Percentiles rank a stretch among this genome's conserved stretches.
Conservation (phyloP, 1,140 invertebrate genomes). For the Heliconius melpomene region DNA sequence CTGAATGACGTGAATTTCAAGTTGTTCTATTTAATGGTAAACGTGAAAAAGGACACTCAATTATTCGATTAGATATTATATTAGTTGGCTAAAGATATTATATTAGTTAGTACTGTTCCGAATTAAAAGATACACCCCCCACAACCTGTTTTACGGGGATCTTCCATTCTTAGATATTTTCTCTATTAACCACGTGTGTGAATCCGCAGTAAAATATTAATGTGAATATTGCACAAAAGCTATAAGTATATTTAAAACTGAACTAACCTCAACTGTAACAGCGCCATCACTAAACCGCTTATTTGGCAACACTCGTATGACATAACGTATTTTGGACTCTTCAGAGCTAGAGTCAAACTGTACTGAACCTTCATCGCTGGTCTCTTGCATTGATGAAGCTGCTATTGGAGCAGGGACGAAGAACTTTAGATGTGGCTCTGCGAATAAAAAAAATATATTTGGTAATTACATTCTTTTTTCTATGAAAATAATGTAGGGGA, state of each 20-base stretch:
- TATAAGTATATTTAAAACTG: background rate
- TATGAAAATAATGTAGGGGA: no score
- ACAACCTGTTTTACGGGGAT: no score
- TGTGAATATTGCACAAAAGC: background rate
- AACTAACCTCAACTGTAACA: constrained; percentile 62
- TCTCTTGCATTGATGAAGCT: constrained; percentile 66
- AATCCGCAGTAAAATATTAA: no score
- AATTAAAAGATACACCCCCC: no score
- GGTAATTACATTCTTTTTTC: background rate
- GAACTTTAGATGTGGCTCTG: constrained; percentile 68
- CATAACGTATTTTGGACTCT: constrained; percentile 67
- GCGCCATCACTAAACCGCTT: constrained; percentile 55
- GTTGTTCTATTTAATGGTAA: no score
- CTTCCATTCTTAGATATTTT: no score
- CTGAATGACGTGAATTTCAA: no score
- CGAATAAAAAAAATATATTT: constrained; percentile 18
- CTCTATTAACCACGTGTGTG: no score
- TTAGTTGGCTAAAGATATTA: no score
- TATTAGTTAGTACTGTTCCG: no score
- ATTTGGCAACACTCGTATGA: constrained; percentile 61
- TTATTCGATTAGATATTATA: no score
- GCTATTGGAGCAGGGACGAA: constrained; percentile 62
- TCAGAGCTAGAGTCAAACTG: constrained; percentile 77
- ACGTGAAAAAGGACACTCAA: no score
- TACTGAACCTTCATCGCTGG: constrained; percentile 69